A percentile compares a stretch with the other conserved stretches of the same genome.
phyloP scores from a whole-genome alignment of 2,797 vertebrate species.

The Amphiprion clarkii region DNA sequence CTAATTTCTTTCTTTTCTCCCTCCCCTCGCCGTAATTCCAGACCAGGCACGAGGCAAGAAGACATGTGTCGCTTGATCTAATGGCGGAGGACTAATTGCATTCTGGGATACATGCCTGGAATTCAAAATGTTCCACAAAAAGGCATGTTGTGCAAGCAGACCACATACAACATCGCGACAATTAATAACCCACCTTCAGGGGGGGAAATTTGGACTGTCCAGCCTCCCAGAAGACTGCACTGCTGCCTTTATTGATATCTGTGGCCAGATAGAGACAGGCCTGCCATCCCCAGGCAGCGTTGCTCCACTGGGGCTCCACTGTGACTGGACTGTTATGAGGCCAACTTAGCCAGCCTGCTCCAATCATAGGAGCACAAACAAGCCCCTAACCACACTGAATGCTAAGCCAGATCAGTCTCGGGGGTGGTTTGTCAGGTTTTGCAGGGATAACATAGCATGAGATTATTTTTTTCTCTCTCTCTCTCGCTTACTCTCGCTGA shows the following conservation, averaged over 20 bases:
- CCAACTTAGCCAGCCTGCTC: conserved; percentile 80
- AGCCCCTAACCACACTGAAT: conserved; percentile 79
- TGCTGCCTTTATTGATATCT: conserved; percentile 84
- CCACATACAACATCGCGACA: conserved; percentile 77
- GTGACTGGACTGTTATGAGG: conserved; percentile 83
- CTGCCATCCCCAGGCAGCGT: conserved; percentile 74
- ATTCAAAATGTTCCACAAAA: conserved; percentile 76
- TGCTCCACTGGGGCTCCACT: conserved; percentile 77
- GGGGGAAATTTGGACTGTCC: conserved; percentile 77
- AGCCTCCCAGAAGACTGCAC: conserved; percentile 69
- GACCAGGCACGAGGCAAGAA: conserved; percentile 73
- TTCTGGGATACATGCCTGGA: conserved; percentile 82
- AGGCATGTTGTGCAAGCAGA: conserved; percentile 72
- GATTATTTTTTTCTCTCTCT: conserved; percentile 78
- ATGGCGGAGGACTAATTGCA: conserved; percentile 85
- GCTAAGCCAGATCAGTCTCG: conserved; percentile 84
- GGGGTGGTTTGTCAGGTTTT: conserved; percentile 84
- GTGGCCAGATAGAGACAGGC: conserved; percentile 78
- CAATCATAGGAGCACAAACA: conserved; percentile 82
- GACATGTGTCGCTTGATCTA: conserved; percentile 85
- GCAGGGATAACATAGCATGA: conserved; percentile 84
- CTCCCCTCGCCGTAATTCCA: conserved; percentile 73
- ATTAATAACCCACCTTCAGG: conserved; percentile 82
- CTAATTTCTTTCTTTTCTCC: conserved; percentile 85
- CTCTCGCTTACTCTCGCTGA: conserved; percentile 29